phyloP scores from a whole-genome alignment of 2,888 invertebrate species.

The Cephus rjabovi region DNA sequence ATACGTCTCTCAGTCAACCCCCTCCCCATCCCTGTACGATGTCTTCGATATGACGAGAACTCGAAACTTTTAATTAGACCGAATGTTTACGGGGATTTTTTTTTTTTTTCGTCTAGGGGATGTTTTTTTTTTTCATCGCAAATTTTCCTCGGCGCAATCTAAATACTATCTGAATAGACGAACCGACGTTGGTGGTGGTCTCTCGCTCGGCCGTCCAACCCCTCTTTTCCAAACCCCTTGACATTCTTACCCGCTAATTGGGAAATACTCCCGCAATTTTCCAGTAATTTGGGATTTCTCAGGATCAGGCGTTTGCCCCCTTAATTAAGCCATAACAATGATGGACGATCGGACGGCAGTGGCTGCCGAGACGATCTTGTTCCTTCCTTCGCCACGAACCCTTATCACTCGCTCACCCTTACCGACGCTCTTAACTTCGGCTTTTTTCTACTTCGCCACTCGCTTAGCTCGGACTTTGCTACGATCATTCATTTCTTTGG shows the following conservation, averaged over 20 bases:
- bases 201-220: neutral
- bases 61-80: slow-evolving; percentile 38
- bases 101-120: neutral
- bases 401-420: slow-evolving; percentile 27
- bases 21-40: too few relatives aligned
- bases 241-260: slow-evolving; percentile 37
- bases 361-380: slow-evolving; percentile 11
- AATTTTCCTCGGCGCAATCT: neutral
- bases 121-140: neutral
- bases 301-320: slow-evolving; percentile 35
- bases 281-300: slow-evolving; percentile 46
- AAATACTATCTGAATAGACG: neutral
- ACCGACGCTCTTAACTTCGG: slow-evolving; percentile 11
- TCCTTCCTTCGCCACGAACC: slow-evolving; percentile 1
- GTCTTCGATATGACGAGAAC: neutral
- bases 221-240: slow-evolving; percentile 6
- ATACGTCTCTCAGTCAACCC: neutral
- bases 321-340: slow-evolving; percentile 51
- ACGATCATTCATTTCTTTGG: neutral
- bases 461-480: neutral
- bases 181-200: neutral
- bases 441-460: too few relatives aligned
- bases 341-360: slow-evolving; percentile 33
- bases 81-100: slow-evolving; percentile 15
- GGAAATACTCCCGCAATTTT: slow-evolving; percentile 40